Conservation (phyloP, 2,797 vertebrate species). For the Odontamblyopus lacepedii region DNA sequence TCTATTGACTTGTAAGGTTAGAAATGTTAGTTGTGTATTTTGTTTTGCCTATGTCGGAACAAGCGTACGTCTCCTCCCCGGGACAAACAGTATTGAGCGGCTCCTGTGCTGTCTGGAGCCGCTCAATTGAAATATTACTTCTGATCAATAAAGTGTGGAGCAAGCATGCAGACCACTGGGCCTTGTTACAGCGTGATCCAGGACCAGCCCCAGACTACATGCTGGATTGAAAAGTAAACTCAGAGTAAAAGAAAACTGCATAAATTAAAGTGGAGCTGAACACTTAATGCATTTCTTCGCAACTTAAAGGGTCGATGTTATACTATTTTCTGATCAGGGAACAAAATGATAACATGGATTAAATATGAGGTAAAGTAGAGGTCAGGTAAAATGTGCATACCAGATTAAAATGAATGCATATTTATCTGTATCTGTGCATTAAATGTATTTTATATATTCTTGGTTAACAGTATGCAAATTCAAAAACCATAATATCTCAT, state of each 20-base stretch:
- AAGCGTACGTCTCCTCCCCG: background rate
- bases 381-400: too few species aligned
- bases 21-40: background rate
- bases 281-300: too few species aligned
- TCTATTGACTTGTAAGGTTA: background rate
- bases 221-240: background rate
- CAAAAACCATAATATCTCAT: too few species aligned
- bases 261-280: background rate
- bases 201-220: background rate
- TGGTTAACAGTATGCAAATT: too few species aligned
- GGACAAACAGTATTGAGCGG: conserved; percentile 12
- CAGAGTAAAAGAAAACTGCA: background rate
- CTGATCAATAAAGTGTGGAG: conserved; percentile 5
- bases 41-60: background rate
- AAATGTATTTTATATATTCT: too few species aligned
- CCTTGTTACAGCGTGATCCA: background rate
- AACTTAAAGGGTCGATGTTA: too few species aligned
- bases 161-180: background rate
- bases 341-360: too few species aligned
- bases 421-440: too few species aligned
- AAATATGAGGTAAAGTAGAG: too few species aligned
- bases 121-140: conserved; percentile 14
- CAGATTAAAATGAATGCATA: too few species aligned
- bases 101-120: conserved; percentile 3
- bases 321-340: too few species aligned